Percentiles rank a stretch among this genome's conserved stretches.
These are phyloP conservation scores for Leuciscus idus DNA, from an alignment of 2,113 vertebrate species.

Conservation along the genomic window DNA sequence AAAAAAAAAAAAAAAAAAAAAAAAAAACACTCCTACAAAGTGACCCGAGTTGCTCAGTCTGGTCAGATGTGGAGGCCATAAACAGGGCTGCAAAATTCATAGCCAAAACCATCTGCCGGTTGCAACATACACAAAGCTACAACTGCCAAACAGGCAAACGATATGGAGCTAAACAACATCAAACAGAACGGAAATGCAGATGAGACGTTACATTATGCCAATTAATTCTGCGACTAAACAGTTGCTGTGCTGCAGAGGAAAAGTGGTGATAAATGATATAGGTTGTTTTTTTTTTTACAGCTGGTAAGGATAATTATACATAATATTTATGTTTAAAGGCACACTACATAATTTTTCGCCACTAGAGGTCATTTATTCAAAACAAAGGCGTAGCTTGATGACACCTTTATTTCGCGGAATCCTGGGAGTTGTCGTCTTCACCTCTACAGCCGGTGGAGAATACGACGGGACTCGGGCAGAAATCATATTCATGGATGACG, in stretches of 20 bases:
- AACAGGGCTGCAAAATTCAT: slow-evolving; percentile 42
- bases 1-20: slow-evolving; percentile 57
- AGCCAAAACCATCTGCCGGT: slow-evolving; percentile 46
- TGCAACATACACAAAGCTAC: slow-evolving; percentile 34
- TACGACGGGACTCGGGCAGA: too few relatives aligned
- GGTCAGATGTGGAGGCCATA: slow-evolving; percentile 39
- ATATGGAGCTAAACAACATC: slow-evolving; percentile 42
- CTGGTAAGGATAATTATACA: not conserved
- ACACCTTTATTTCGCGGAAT: too few relatives aligned
- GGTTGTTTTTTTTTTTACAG: not conserved
- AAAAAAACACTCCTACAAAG: slow-evolving; percentile 58
- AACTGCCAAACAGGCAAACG: slow-evolving; percentile 37
- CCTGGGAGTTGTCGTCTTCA: too few relatives aligned
- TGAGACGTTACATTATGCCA: slow-evolving; percentile 2
- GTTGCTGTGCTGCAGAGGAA: not conserved
- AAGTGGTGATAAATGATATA: not conserved
- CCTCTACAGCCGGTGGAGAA: too few relatives aligned
- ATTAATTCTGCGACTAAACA: slow-evolving; percentile 12
- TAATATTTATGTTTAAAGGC: not conserved
- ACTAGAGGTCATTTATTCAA: too few relatives aligned
- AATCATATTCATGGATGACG: too few relatives aligned
- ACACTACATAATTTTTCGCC: not conserved
- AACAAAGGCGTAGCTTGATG: too few relatives aligned
- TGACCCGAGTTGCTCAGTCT: slow-evolving; percentile 58
- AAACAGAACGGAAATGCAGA: slow-evolving; percentile 38